Conservation (phyloP, 2,797 vertebrate genomes). For the Poecilia gillii region DNA sequence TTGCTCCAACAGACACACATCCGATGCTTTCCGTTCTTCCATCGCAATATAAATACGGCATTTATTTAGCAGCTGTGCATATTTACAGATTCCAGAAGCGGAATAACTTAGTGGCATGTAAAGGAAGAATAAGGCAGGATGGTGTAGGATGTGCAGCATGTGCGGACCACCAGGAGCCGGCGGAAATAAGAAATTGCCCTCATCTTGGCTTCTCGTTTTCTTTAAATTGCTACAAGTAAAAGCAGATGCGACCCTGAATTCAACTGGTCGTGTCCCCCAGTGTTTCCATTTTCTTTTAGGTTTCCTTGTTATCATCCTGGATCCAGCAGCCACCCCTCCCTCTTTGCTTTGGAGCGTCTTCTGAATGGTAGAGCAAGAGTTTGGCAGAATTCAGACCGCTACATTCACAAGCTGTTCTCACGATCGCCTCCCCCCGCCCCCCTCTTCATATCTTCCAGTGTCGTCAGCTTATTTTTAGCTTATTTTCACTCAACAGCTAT, state of each 20-base stretch:
- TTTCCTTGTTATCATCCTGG: conserved; percentile 46
- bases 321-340: not conserved
- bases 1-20: conserved; percentile 54
- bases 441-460: not conserved
- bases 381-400: conserved; percentile 12
- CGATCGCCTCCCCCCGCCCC: not conserved
- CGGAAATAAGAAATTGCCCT: conserved; percentile 64
- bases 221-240: conserved; percentile 71
- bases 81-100: conserved; percentile 39
- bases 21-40: conserved; percentile 36
- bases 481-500: too few species aligned
- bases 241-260: conserved; percentile 63
- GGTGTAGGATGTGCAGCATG: conserved; percentile 27
- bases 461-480: not conserved
- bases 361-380: conserved; percentile 7
- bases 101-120: conserved; percentile 16
- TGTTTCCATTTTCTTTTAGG: conserved; percentile 52
- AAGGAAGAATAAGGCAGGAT: conserved; percentile 9
- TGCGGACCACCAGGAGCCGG: conserved; percentile 43
- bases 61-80: conserved; percentile 50
- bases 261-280: conserved; percentile 40
- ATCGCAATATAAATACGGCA: conserved; percentile 59
- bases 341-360: not conserved
- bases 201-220: conserved; percentile 72
- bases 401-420: conserved; percentile 12